These are phyloP conservation scores for Sebastes matsubarae DNA, from an alignment of 2,797 vertebrate genomes.

Conservation along the genomic window DNA sequence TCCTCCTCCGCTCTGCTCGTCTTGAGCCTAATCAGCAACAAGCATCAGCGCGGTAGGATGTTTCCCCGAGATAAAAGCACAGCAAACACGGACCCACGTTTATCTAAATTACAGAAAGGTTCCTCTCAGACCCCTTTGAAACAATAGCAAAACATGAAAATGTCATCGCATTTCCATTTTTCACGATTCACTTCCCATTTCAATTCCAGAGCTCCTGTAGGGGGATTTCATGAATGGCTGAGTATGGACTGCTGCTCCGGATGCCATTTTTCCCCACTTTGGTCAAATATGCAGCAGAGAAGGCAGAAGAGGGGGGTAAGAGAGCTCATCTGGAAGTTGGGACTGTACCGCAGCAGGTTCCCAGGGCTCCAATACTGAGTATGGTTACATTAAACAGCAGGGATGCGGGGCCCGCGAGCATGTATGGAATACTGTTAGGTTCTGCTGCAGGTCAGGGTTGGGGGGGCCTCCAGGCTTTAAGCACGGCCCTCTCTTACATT, in stretches of 20 bases:
- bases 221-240: slow-evolving; percentile 78
- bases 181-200: slow-evolving; percentile 75
- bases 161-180: slow-evolving; percentile 67
- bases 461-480: slow-evolving; percentile 50
- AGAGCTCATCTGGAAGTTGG: slow-evolving; percentile 68
- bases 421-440: slow-evolving; percentile 51
- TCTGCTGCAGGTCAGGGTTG: slow-evolving; percentile 55
- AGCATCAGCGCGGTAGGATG: slow-evolving; percentile 35
- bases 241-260: slow-evolving; percentile 66
- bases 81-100: slow-evolving; percentile 25
- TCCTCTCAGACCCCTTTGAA: slow-evolving; percentile 28
- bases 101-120: slow-evolving; percentile 47
- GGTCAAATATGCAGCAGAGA: slow-evolving; percentile 54
- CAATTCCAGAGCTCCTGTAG: slow-evolving; percentile 72
- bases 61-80: slow-evolving; percentile 37
- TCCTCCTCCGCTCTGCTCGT: slow-evolving; percentile 37
- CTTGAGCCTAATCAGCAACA: slow-evolving; percentile 56
- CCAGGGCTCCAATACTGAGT: slow-evolving; percentile 47
- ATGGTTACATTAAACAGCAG: slow-evolving; percentile 71
- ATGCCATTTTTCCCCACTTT: slow-evolving; percentile 58
- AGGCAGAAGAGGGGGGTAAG: slow-evolving; percentile 16
- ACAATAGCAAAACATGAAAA: slow-evolving; percentile 64
- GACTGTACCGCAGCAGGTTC: slow-evolving; percentile 62
- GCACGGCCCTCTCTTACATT: slow-evolving; percentile 61
- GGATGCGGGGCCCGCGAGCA: slow-evolving; percentile 33